Conservation (phyloP, 2,113 vertebrate genomes). For the Acanthisitta chloris region DNA sequence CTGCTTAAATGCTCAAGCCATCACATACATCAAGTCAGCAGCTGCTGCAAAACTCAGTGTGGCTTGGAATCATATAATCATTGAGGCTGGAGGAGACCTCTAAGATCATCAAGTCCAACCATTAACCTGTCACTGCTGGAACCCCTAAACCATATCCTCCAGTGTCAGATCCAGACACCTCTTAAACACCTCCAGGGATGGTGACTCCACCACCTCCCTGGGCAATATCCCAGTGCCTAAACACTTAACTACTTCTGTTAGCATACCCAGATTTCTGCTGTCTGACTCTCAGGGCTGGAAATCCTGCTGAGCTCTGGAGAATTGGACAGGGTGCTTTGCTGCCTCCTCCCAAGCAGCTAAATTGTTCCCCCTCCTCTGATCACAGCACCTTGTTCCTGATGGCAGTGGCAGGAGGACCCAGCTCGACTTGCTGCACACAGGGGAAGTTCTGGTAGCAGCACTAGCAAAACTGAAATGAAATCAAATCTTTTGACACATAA, state of each 20-base stretch:
- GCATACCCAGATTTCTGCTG: not conserved
- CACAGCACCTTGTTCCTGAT: not conserved
- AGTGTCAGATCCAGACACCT: no score
- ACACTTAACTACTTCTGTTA: not conserved
- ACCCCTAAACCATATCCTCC: no score
- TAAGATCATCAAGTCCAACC: no score
- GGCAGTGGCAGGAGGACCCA: not conserved
- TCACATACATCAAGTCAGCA: not conserved
- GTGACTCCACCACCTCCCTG: no score
- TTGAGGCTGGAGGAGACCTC: no score
- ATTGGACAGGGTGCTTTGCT: not conserved
- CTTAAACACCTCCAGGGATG: no score
- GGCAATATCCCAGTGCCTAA: no score
- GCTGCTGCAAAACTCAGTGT: not conserved
- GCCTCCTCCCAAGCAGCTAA: not conserved
- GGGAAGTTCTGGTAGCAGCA: not conserved
- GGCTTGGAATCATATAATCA: not conserved
- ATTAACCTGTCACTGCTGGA: no score
- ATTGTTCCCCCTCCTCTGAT: not conserved
- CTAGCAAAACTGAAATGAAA: not conserved
- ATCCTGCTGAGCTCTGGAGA: not conserved
- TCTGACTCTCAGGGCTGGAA: not conserved
- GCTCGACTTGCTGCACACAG: not conserved
- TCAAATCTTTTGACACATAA: conserved; percentile 1
- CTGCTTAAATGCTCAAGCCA: not conserved